Percentiles rank a stretch among this genome's conserved stretches.
Evolutionary conservation across 2,797 vertebrate species (phyloP).

Genomic region (Syndactyla subalaris): DNA sequence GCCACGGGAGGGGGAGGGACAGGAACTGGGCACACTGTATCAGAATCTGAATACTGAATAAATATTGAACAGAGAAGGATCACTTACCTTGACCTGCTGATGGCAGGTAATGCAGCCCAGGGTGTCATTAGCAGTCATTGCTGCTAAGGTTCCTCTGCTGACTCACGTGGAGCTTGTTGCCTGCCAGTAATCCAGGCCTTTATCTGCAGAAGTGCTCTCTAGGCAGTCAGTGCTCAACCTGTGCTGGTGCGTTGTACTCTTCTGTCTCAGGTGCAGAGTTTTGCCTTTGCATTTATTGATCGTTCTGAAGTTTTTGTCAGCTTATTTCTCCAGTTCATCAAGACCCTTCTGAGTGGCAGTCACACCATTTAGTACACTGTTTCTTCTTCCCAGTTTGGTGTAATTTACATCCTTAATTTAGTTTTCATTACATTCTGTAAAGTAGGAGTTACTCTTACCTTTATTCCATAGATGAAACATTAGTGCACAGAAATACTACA

Average conservation of each 20-base stretch:
- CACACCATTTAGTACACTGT: not conserved
- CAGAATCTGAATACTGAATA: not conserved
- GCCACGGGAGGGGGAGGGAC: too few species aligned
- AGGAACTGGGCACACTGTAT: not conserved
- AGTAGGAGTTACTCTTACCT: not conserved
- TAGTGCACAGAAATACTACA: not conserved
- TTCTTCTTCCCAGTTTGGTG: not conserved
- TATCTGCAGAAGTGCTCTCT: not conserved
- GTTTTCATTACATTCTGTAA: not conserved
- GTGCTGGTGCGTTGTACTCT: not conserved
- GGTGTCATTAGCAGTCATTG: not conserved
- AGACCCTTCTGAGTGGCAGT: not conserved
- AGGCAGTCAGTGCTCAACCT: not conserved
- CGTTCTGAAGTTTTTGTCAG: not conserved
- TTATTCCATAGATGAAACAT: not conserved
- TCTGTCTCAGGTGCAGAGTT: not conserved
- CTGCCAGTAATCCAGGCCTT: not conserved
- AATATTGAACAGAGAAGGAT: not conserved
- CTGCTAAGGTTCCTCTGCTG: not conserved
- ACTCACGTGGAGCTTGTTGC: not conserved
- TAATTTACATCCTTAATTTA: not conserved
- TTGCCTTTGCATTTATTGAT: not conserved
- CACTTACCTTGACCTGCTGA: not conserved
- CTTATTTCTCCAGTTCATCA: not conserved
- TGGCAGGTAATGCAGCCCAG: not conserved